phyloP scores from a whole-genome alignment of 2,888 invertebrate genomes.

The Eupithecia dodoneata region DNA sequence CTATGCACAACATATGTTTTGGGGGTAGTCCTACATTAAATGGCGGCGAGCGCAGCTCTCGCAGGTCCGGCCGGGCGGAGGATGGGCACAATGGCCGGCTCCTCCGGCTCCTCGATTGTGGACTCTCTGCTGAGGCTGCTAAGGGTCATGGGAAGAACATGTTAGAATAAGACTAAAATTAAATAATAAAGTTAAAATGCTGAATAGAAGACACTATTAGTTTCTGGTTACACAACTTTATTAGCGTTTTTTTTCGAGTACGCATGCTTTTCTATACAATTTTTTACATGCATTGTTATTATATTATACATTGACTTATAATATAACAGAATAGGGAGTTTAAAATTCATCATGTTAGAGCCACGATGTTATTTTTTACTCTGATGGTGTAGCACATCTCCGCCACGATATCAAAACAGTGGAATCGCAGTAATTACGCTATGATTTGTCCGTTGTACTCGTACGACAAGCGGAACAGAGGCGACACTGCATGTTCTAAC shows the following conservation, averaged over 20 bases:
- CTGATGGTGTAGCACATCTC: too few relatives aligned
- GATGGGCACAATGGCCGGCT: constrained; percentile 74
- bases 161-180: constrained; percentile 8
- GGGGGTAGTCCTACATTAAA: constrained; percentile 20
- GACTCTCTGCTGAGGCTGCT: constrained; percentile 59
- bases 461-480: too few relatives aligned
- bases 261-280: background rate
- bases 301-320: background rate
- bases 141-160: constrained; percentile 20
- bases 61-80: constrained; percentile 70
- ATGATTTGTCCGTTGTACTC: too few relatives aligned
- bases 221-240: background rate
- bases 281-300: background rate
- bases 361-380: too few relatives aligned
- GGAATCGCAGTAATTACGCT: too few relatives aligned
- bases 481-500: too few relatives aligned
- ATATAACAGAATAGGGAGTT: background rate
- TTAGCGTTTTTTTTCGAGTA: background rate
- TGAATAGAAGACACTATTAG: too few relatives aligned
- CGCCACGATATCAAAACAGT: too few relatives aligned
- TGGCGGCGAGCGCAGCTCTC: constrained; percentile 51
- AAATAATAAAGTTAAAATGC: background rate
- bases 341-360: background rate
- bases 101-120: constrained; percentile 63
- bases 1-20: background rate